Evolutionary conservation across 2,888 invertebrate species (phyloP).

Genomic region (Dastarcus helophoroides): DNA sequence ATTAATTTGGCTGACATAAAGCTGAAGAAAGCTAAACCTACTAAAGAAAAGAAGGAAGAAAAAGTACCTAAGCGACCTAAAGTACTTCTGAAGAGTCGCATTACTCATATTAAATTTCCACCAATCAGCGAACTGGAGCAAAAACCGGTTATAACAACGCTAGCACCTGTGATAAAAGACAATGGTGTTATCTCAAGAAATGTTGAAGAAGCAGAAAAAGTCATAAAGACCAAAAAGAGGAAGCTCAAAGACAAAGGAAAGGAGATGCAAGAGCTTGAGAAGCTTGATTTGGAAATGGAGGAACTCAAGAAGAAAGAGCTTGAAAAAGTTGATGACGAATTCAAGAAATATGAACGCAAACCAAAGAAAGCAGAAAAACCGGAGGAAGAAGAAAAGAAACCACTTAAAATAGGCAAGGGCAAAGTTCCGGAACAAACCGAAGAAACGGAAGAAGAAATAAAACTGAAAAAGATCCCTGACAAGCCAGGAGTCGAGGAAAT

Average conservation of each 20-base stretch:
- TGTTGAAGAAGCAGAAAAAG: constrained; percentile 38
- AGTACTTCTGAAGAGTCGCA: constrained; percentile 58
- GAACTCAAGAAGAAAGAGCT: constrained; percentile 28
- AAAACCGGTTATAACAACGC: constrained; percentile 25
- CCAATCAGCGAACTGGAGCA: constrained; percentile 28
- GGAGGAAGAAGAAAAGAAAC: constrained; percentile 13
- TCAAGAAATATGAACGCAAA: constrained; percentile 16
- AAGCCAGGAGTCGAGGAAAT: constrained; percentile 21
- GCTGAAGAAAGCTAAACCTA: constrained; percentile 36
- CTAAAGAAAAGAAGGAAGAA: constrained; percentile 27
- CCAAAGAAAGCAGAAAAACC: constrained; percentile 9
- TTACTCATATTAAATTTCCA: constrained; percentile 42
- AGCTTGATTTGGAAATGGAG: constrained; percentile 31
- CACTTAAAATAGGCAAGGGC: constrained; percentile 38
- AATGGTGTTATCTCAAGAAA: constrained; percentile 40
- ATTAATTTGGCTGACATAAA: constrained; percentile 54
- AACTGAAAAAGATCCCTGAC: constrained; percentile 31
- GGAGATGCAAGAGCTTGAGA: constrained; percentile 32
- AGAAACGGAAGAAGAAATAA: constrained; percentile 30
- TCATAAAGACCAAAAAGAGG: constrained; percentile 29
- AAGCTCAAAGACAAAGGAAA: constrained; percentile 28
- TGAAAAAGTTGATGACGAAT: constrained; percentile 26
- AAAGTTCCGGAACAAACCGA: constrained; percentile 25
- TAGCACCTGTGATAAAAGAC: constrained; percentile 28
- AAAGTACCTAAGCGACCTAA: constrained; percentile 46